Conservation (phyloP, 2,113 vertebrate species). For the Atractosteus spatula region DNA sequence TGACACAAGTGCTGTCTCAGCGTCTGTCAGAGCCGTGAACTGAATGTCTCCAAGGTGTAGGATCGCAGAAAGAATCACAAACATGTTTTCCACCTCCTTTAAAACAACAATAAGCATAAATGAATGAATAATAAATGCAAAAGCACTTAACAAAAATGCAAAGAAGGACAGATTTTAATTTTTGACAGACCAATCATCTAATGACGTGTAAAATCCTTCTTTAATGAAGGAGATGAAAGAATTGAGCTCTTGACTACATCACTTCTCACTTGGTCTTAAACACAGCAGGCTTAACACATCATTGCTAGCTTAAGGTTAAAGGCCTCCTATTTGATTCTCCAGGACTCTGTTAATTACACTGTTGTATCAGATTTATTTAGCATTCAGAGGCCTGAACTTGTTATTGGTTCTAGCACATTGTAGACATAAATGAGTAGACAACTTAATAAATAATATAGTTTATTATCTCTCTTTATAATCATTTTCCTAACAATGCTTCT, state of each 20-base stretch:
- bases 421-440: too few relatives aligned
- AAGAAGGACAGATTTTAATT: not conserved
- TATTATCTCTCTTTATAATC: too few relatives aligned
- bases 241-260: not conserved
- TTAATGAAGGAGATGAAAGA: constrained; percentile 33
- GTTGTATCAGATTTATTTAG: not conserved
- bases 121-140: not conserved
- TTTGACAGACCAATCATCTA: not conserved
- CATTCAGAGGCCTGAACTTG: not conserved
- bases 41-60: constrained; percentile 83
- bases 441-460: too few relatives aligned
- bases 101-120: constrained; percentile 1
- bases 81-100: constrained; percentile 88
- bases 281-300: not conserved
- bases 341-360: not conserved
- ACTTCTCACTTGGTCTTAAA: not conserved
- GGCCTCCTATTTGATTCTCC: not conserved
- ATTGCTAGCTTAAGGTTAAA: not conserved
- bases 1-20: constrained; percentile 76
- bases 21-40: constrained; percentile 74
- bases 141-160: not conserved
- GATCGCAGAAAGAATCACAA: constrained; percentile 80
- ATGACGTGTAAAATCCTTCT: constrained; percentile 17
- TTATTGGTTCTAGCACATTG: not conserved
- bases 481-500: too few relatives aligned